phyloP scores from a whole-genome alignment of 1,140 invertebrate species.

The Listronotus bonariensis region DNA sequence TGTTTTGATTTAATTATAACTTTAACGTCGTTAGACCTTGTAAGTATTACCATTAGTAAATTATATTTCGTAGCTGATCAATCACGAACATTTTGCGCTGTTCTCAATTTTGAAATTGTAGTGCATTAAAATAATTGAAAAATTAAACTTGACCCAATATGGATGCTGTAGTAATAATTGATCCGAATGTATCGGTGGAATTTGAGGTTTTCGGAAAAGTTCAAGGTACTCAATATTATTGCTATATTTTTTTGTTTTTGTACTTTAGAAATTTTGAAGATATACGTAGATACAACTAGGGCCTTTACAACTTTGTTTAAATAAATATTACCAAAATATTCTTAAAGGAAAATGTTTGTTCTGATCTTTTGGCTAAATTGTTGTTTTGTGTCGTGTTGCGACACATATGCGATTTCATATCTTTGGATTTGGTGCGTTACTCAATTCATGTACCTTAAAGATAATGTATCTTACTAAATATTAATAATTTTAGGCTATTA shows the following conservation, averaged over 20 bases:
- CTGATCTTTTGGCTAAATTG: too few relatives aligned
- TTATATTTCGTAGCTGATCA: conserved; percentile 3
- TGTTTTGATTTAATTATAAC: conserved; percentile 35
- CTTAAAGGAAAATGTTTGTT: too few relatives aligned
- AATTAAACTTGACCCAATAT: neutral
- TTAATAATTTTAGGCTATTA: too few relatives aligned
- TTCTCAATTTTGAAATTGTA: neutral
- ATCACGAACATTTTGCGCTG: neutral
- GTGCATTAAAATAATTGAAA: neutral
- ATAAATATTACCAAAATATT: too few relatives aligned
- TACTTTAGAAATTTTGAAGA: too few relatives aligned
- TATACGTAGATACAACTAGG: too few relatives aligned
- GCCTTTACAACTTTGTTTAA: too few relatives aligned
- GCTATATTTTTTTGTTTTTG: neutral
- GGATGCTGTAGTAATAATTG: conserved; percentile 36
- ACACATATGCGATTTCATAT: too few relatives aligned
- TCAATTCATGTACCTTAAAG: too few relatives aligned
- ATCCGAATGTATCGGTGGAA: conserved; percentile 75
- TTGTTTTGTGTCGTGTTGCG: too few relatives aligned
- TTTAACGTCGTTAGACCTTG: conserved; percentile 12
- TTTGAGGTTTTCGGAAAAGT: conserved; percentile 89
- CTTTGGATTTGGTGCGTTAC: too few relatives aligned
- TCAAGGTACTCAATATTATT: conserved; percentile 67
- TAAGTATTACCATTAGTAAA: conserved; percentile 9
- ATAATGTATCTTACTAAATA: too few relatives aligned